Evolutionary conservation across 2,888 invertebrate species (phyloP), one percentile per base, ranked within the genome.

Genomic region (Gisinianus flammeolus): DNA sequence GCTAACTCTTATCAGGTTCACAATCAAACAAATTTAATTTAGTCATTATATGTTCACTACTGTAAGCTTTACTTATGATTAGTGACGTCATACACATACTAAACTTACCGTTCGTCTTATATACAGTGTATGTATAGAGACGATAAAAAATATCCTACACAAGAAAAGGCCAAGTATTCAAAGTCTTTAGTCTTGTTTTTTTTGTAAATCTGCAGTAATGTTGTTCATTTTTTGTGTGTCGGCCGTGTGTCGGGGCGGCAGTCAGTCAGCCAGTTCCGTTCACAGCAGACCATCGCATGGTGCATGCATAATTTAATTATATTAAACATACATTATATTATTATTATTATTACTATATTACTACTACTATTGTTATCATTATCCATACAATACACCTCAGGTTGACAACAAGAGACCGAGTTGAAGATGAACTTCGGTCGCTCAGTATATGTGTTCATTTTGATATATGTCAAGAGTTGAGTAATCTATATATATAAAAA

Each of bases 371-470:
- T 35, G 35, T 69, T 33, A 69, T 31, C 24, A 19, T 24, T 69
- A 69, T 69, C 24, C 26, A 58, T 72, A 54, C 54, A 56, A 80
- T 79, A 80, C 78, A 81, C 83, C 81, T 83, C 83, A 83, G 83
- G 81, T 83, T 81, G 81, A 80, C 79, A 35, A 8, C 12, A 35
- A 12, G 35, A 81, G 80, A 81, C 81, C 81, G 81, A 81, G 78
- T 81, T 80, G 79, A 80, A 73, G 77, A 73, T 74, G 77, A 77
- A 79, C 82, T 82, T 83, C 81, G 83, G 81, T 82, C 81, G 84
- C 84, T 84, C 84, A 84, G 83, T n/a, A n/a, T 79, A 83, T 83
- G 84, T 84, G 84, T 84, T 84, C 84, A 84, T 83, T 83, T 83
- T 83, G 79, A 81, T 81, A 83, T 74, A 77, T 74, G 68, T 71